Base-by-base conservation (phyloP, 30 jellyfish, hydroid and myxozoan genomes). In the Clytia hemisphaerica region DNA sequence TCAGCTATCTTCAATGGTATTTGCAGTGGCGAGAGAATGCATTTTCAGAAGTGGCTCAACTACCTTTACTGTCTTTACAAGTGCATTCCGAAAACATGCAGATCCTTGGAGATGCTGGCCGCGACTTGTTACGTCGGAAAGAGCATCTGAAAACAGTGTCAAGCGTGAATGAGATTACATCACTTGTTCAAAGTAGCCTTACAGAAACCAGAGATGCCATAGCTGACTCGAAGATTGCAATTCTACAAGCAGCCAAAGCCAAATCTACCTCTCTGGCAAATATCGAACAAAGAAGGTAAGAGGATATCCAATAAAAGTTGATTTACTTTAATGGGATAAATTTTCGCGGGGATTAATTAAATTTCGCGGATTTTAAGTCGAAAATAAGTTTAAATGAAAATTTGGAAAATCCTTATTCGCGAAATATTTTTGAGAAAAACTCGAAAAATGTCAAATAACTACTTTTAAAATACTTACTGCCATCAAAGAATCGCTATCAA, bases 21-120 rank as follows among this genome's bases (percentile, higher is more conserved):
- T 37, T 37, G 3, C 15, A 32, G 78, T 6, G 6, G 30, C n/a
- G 33, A 26, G 78, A 65, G 25, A 36, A 65, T 4, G 35, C 12
- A 37, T 25, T 37, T 37, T n/a, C 32, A 25, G 45, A n/a, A 24
- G 62, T 65, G 32, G 35, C 58, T 65, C 61, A 48, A 34, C 68
- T 65, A 30, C 78, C 78, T 2, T n/a, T 65, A 6, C 26, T 65
- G 16, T 36, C 78, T 12, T 18, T 65, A 35, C 49, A 65, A 45
- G 25, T 44, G 22, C 24, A 35, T 4, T 37, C 64, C 44, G 67
- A 65, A 44, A 65, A 65, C 15, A 44, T 44, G 4, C 63, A 65
- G 21, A 45, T 65, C 12, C 44, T 65, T 37, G 63, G 64, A 37
- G 64, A 65, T 37, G 78, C 78, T 65, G 78, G 78, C 5, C 61